phyloP scores from a whole-genome alignment of 2,113 vertebrate genomes.

The Todiramphus chloris region DNA sequence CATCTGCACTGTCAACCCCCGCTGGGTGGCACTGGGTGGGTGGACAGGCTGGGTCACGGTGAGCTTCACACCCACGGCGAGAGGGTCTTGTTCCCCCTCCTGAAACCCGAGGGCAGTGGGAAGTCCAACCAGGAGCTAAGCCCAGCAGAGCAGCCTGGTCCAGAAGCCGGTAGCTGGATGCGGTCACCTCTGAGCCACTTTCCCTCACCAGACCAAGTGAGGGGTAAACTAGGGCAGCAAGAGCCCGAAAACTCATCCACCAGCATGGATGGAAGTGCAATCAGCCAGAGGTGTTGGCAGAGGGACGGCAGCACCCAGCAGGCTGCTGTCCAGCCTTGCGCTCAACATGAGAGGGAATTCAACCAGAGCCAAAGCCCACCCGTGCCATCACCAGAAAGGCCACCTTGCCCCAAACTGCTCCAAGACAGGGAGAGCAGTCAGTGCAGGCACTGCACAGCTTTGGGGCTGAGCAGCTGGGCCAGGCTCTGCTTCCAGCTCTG shows the following conservation, averaged over 20 bases:
- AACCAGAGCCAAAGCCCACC: too few species aligned
- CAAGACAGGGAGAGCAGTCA: neutral
- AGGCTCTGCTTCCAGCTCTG: neutral
- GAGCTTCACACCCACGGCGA: neutral
- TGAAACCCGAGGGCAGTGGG: fast-evolving
- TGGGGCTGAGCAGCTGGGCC: neutral
- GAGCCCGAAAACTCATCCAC: too few species aligned
- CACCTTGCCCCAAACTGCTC: neutral
- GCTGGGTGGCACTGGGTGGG: fast-evolving
- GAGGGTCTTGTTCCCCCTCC: fast-evolving
- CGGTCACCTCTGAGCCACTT: neutral
- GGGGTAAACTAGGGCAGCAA: too few species aligned
- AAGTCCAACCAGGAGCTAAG: neutral
- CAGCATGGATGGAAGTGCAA: too few species aligned
- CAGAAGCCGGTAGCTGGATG: neutral
- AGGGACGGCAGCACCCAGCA: too few species aligned
- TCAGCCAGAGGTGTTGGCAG: too few species aligned
- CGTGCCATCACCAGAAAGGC: fast-evolving
- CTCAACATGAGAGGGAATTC: too few species aligned
- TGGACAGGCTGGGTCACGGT: neutral
- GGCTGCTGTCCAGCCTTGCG: too few species aligned
- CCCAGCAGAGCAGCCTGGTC: neutral
- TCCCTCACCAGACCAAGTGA: neutral
- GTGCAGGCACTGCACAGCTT: fast-evolving
- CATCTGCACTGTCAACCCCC: fast-evolving